phyloP scores from a whole-genome alignment of 92 coral and sea anemone species.

The Zoanthus sansibaricus region DNA sequence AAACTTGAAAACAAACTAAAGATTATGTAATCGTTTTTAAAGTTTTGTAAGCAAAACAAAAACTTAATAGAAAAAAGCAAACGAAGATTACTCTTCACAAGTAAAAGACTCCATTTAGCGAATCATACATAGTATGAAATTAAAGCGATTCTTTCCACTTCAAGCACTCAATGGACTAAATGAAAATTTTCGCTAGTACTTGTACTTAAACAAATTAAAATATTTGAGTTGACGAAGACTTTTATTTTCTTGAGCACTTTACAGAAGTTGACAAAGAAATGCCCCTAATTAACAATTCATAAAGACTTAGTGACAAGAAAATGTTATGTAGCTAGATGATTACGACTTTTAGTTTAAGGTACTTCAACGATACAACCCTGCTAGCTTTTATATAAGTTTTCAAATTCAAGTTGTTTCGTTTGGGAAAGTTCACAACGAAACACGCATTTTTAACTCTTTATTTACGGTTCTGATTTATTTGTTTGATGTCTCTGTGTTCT shows the following conservation, averaged over 20 bases:
- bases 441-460: too few species aligned
- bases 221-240: neutral
- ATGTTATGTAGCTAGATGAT: too few species aligned
- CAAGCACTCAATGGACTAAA: neutral
- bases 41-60: neutral
- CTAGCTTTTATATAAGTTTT: too few species aligned
- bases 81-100: neutral
- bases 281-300: too few species aligned
- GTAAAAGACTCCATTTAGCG: neutral
- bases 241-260: neutral
- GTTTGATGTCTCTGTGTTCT: too few species aligned
- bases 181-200: neutral
- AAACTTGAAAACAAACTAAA: neutral
- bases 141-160: neutral
- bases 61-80: neutral
- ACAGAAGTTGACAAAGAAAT: neutral
- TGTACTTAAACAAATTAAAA: neutral
- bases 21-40: neutral
- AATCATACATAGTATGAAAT: neutral
- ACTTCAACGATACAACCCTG: too few species aligned
- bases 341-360: too few species aligned
- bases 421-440: too few species aligned
- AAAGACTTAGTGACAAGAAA: too few species aligned
- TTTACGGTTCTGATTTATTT: too few species aligned
- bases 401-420: too few species aligned